These are phyloP conservation scores for Microtus oregoni DNA, from an alignment of 2,113 vertebrate species.

Conservation along the genomic window DNA sequence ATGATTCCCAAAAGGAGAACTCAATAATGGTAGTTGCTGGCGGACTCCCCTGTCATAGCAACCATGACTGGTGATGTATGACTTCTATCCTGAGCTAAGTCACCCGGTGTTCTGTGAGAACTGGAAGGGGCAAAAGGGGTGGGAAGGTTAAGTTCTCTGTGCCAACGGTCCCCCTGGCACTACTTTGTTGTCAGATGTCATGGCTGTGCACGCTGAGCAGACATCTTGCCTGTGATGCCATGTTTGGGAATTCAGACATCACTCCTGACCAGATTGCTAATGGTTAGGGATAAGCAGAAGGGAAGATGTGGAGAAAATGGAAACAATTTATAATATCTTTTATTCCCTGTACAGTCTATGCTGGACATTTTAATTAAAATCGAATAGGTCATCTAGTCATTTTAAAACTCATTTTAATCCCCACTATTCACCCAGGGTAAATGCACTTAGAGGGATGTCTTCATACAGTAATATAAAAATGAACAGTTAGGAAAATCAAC, in stretches of 20 bases:
- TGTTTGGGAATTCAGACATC: neutral
- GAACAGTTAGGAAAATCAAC: neutral
- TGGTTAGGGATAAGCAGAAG: neutral
- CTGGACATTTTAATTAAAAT: conserved; percentile 32
- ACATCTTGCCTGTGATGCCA: neutral
- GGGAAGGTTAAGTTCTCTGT: neutral
- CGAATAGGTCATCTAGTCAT: neutral
- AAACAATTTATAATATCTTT: conserved; percentile 41
- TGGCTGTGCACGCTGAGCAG: neutral
- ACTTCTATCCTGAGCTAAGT: neutral
- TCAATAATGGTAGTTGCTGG: neutral
- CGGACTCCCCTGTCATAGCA: neutral
- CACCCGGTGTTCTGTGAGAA: neutral
- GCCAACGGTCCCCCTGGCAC: neutral
- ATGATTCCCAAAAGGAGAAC: neutral
- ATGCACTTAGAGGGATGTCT: conserved; percentile 53
- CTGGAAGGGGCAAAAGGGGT: neutral
- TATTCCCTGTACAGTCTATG: neutral
- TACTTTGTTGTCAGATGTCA: neutral
- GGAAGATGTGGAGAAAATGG: neutral
- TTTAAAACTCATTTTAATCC: conserved; percentile 61
- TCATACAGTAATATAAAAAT: conserved; percentile 43
- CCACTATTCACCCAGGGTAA: conserved; percentile 51
- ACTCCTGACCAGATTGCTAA: neutral
- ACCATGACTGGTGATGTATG: neutral